Evolutionary conservation across 2,888 invertebrate genomes (phyloP), one percentile per base, ranked within the genome.

Genomic region (Ennomos erosarius): DNA sequence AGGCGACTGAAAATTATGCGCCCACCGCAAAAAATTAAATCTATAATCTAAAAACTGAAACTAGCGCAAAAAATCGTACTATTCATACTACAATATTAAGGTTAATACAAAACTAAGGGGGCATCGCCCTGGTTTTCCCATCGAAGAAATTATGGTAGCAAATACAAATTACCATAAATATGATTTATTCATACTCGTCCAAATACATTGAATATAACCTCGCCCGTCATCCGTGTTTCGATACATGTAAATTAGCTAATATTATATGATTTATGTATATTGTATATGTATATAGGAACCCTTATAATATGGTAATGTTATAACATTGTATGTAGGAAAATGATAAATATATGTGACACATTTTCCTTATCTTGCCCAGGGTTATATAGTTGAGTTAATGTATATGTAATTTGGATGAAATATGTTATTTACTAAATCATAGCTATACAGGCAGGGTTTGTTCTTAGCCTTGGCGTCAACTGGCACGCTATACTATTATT

Each of bases 181-280:
- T 84, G 84, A 75, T 75, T 82, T 81, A 83, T 82, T 84, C 82
- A 83, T 82, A 67, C 65, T 73, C 75, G 74, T 77, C 74, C 74
- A 76, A 79, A 81, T 75, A 81, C 71, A 71, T 51, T 54, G 51
- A 59, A 59, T 37, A 37, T 50, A 51, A 51, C 42, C 11, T 34
- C 34, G 44, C 48, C 39, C 48, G 48, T 53, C 53, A 53, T 59
- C 55, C 45, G 37, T 46, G 36, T 53, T 45, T 34, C 53, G 39
- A 53, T 53, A 52, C 51, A 56, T 56, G 51, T 51, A 44, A 58
- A 52, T 52, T 52, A 58, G 52, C 51, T 48, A 48, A 56, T 61
- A 61, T 63, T 55, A 58, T 58, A 53, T 63, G 43, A n/a, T 34
- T 3, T 46, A 34, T 35, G 9, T 12, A 8, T 45, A 35, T 42